phyloP scores from a whole-genome alignment of 1,140 invertebrate species.

The Spodoptera frugiperda region DNA sequence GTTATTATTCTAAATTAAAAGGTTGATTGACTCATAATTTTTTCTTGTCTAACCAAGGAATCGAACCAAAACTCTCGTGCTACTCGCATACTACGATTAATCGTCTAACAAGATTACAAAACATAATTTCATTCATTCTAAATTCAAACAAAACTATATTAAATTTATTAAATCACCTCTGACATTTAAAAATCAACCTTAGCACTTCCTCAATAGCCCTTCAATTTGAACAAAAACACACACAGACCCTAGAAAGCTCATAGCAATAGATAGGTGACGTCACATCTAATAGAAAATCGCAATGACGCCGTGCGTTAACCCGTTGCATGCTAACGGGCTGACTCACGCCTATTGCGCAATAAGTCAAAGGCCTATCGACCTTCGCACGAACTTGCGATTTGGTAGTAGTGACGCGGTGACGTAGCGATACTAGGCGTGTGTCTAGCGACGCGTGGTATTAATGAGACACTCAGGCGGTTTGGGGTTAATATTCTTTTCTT shows the following conservation, averaged over 20 bases:
- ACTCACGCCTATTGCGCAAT: slow-evolving; percentile 51
- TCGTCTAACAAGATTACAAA: no score
- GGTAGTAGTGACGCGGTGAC: neutral
- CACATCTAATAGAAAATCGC: slow-evolving; percentile 25
- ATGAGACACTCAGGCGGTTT: neutral
- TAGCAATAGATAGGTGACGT: neutral
- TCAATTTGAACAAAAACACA: neutral
- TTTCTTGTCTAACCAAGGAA: no score
- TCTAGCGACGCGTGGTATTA: slow-evolving; percentile 4
- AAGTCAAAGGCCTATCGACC: slow-evolving; percentile 56
- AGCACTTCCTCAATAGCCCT: neutral
- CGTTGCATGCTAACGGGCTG: slow-evolving; percentile 20
- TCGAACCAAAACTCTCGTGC: no score
- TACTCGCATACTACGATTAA: no score
- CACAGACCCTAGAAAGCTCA: no score
- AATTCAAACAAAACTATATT: no score
- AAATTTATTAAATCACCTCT: no score
- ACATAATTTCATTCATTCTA: no score
- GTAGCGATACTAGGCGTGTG: slow-evolving; percentile 10
- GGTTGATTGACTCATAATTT: no score
- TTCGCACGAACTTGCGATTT: slow-evolving; percentile 54
- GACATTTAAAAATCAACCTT: no score
- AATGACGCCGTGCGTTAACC: slow-evolving; percentile 16
- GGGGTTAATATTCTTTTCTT: no score
- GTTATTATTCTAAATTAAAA: no score